Conservation (phyloP, 2,888 invertebrate genomes). For the Pemphredon lugubris region DNA sequence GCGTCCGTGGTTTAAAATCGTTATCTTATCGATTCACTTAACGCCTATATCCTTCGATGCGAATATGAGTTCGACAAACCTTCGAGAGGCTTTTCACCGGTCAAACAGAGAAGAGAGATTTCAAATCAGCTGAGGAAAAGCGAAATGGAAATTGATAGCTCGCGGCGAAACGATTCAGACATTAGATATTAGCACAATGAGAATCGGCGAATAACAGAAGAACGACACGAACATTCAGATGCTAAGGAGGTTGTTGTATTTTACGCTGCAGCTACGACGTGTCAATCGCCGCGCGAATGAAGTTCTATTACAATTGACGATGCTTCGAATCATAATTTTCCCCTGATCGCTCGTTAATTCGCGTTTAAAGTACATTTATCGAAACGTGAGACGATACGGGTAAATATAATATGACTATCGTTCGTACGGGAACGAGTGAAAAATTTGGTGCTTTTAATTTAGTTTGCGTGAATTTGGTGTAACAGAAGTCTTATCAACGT, state of each 20-base stretch:
- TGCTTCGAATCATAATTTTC: too few relatives aligned
- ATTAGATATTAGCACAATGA: not conserved
- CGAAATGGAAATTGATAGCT: not conserved
- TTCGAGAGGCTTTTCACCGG: not conserved
- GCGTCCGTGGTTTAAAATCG: too few relatives aligned
- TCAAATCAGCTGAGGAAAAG: not conserved
- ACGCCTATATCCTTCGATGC: constrained; percentile 17
- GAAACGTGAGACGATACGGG: too few relatives aligned
- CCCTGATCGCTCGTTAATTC: not conserved
- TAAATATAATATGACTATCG: too few relatives aligned
- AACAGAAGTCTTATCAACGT: too few relatives aligned
- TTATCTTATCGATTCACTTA: constrained; percentile 1
- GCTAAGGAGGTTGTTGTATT: constrained; percentile 8
- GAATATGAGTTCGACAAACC: constrained; percentile 23
- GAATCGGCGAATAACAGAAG: constrained; percentile 1
- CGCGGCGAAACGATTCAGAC: not conserved
- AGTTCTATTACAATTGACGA: too few relatives aligned
- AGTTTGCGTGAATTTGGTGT: too few relatives aligned
- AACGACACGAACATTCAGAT: constrained; percentile 31
- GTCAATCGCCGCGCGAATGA: not conserved
- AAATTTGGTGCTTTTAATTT: too few relatives aligned
- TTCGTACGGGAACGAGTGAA: too few relatives aligned
- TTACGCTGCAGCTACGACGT: not conserved
- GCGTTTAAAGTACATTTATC: too few relatives aligned
- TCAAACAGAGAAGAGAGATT: not conserved